These are phyloP conservation scores for Sylvicapra grimmia DNA, from an alignment of 2,113 vertebrate species.

Conservation along the genomic window DNA sequence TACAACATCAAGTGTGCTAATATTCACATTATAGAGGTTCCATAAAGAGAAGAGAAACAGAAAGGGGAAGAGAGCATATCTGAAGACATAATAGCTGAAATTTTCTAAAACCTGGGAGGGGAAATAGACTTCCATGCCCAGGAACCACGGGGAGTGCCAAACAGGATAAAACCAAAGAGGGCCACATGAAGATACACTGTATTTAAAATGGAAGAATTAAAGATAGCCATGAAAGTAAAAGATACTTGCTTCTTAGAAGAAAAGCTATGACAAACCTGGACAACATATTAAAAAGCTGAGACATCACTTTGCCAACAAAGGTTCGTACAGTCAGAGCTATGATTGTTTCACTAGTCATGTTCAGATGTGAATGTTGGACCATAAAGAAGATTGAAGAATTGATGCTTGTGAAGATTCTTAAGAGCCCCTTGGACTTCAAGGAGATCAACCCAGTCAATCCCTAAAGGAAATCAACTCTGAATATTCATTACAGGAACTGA, in stretches of 20 bases:
- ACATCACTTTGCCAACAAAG: not conserved
- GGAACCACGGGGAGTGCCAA: not conserved
- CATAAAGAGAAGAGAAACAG: not conserved
- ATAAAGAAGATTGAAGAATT: not conserved
- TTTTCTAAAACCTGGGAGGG: not conserved
- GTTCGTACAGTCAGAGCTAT: not conserved
- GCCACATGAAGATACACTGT: not conserved
- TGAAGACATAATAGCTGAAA: not conserved
- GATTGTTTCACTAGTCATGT: not conserved
- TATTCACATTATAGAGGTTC: not conserved
- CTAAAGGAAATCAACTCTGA: not conserved
- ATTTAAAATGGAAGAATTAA: not conserved
- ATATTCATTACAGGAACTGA: not conserved
- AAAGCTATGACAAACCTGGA: not conserved
- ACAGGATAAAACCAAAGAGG: not conserved
- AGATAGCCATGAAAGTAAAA: not conserved
- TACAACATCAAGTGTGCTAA: not conserved
- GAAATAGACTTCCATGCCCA: not conserved
- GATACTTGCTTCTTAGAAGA: not conserved
- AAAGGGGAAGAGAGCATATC: not conserved
- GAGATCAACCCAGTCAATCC: not conserved
- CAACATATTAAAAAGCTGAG: not conserved
- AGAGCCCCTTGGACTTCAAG: not conserved
- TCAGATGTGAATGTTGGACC: not conserved
- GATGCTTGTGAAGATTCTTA: no score